Conservation (phyloP, 2,888 invertebrate genomes). For the Macaria liturata region DNA sequence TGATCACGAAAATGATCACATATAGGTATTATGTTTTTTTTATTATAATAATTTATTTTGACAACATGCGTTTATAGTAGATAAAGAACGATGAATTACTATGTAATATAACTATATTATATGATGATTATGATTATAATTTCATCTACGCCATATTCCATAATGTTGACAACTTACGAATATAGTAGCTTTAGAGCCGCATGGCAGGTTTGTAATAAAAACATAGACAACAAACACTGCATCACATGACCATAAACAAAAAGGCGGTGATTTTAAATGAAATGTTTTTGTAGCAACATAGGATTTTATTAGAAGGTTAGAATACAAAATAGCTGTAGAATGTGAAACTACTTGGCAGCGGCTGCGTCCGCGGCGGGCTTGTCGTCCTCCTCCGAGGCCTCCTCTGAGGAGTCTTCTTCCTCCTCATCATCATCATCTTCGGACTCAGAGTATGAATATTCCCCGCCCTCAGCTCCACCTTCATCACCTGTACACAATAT, state of each 20-base stretch:
- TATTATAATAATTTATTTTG: no score
- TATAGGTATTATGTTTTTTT: no score
- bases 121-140: no score
- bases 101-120: no score
- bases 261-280: neutral
- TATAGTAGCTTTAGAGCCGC: neutral
- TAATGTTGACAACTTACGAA: no score
- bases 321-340: slow-evolving; percentile 1
- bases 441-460: slow-evolving; percentile 68
- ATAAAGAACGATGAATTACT: no score
- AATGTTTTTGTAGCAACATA: neutral
- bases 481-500: slow-evolving; percentile 67
- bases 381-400: slow-evolving; percentile 25
- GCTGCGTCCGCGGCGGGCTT: slow-evolving; percentile 5
- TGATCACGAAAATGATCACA: no score
- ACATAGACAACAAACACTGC: slow-evolving; percentile 1
- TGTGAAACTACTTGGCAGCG: slow-evolving; percentile 5
- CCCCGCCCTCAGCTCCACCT: slow-evolving; percentile 70
- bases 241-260: slow-evolving; percentile 11
- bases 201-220: neutral
- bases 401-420: slow-evolving; percentile 50
- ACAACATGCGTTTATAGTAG: no score
- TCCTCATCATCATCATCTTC: slow-evolving; percentile 52
- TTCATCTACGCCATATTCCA: no score
- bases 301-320: neutral